A percentile compares a stretch with the other conserved stretches of the same genome.
phyloP scores from a whole-genome alignment of 2,888 invertebrate species.

The Xylota segnis region DNA sequence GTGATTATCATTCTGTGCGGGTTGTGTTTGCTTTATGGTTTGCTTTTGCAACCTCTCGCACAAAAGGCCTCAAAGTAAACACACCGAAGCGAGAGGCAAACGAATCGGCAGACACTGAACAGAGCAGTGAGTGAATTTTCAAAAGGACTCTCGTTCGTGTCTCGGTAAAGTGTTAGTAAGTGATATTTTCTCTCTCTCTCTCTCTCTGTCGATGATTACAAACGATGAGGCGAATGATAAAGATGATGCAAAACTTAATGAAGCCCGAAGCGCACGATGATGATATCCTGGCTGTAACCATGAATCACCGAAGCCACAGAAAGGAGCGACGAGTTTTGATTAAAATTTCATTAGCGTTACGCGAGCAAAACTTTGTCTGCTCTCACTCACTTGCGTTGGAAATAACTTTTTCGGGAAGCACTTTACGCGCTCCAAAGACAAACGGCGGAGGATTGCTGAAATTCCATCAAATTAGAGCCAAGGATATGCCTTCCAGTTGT shows the following conservation, averaged over 20 bases:
- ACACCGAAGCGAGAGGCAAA: constrained; percentile 23
- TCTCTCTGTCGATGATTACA: constrained; percentile 44
- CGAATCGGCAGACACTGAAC: not conserved
- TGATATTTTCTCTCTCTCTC: constrained; percentile 34
- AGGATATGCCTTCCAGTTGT: constrained; percentile 39
- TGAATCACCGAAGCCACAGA: constrained; percentile 23
- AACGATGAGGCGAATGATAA: constrained; percentile 41
- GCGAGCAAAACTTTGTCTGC: constrained; percentile 50
- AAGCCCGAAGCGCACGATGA: constrained; percentile 52
- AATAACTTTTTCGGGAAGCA: constrained; percentile 9
- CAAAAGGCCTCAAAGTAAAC: constrained; percentile 66
- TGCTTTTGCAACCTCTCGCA: constrained; percentile 58
- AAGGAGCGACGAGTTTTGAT: constrained; percentile 53
- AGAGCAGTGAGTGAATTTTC: not conserved
- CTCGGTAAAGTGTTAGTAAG: constrained; percentile 57
- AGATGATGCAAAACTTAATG: constrained; percentile 58
- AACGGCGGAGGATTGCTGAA: not conserved
- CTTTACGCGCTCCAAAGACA: not conserved
- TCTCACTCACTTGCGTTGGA: not conserved
- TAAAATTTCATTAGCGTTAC: constrained; percentile 66
- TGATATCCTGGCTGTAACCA: constrained; percentile 32
- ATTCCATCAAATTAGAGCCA: constrained; percentile 42
- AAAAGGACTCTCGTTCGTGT: constrained; percentile 11
- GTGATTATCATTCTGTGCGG: constrained; percentile 66
- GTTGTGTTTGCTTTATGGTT: constrained; percentile 72